Percentiles rank a stretch among this genome's conserved stretches.
Evolutionary conservation across 2,113 vertebrate species (phyloP).

Genomic region (Calidris pugnax): DNA sequence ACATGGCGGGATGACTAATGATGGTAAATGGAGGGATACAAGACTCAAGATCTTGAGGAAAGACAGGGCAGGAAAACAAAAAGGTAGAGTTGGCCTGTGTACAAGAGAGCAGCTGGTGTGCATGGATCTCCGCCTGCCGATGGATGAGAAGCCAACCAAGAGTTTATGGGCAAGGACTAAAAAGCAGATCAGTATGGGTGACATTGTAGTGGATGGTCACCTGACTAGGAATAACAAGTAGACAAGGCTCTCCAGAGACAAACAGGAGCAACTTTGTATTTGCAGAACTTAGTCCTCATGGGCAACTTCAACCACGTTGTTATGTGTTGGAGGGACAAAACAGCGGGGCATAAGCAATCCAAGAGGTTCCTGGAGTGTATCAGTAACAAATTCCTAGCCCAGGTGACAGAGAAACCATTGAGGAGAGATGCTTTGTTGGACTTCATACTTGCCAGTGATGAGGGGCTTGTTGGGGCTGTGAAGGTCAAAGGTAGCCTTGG

Average conservation of each 20-base stretch:
- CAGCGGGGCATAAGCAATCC: background rate
- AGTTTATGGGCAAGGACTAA: background rate
- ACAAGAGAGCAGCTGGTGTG: background rate
- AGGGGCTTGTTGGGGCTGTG: background rate
- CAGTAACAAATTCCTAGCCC: background rate
- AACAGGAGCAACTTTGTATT: background rate
- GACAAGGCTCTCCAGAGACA: background rate
- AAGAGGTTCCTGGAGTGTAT: background rate
- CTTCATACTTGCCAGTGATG: background rate
- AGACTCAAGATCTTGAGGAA: background rate
- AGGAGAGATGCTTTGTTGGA: background rate
- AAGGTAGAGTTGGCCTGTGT: background rate
- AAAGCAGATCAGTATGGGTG: background rate
- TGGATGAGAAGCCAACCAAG: background rate
- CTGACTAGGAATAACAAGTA: background rate
- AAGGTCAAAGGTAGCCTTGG: background rate
- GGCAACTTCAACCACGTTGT: background rate
- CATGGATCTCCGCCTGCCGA: background rate
- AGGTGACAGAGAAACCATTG: background rate
- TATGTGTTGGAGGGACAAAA: background rate
- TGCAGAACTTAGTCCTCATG: background rate
- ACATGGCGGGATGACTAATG: background rate
- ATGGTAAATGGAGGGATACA: background rate
- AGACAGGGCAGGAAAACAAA: background rate
- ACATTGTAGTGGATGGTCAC: background rate